phyloP scores from a whole-genome alignment of 2,113 vertebrate genomes.

The Atherinomorus stipes region DNA sequence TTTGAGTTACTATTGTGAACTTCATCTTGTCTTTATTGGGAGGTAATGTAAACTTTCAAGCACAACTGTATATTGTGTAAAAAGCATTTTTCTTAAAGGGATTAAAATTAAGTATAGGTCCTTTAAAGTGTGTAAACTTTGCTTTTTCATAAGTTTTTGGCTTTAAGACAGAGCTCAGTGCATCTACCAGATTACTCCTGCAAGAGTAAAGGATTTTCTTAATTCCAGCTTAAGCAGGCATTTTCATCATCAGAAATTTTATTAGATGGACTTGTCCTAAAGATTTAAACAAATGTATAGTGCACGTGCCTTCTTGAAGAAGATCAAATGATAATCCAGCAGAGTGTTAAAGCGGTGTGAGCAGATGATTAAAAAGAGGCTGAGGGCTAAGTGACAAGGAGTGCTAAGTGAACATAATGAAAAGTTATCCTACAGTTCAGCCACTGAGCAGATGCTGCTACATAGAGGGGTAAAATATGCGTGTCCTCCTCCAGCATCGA shows the following conservation, averaged over 20 bases:
- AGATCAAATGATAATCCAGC: constrained; percentile 6
- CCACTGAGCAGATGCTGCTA: constrained; percentile 51
- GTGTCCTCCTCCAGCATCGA: constrained; percentile 7
- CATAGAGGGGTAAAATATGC: constrained; percentile 27
- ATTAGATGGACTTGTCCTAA: not conserved
- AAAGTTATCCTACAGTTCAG: constrained; percentile 48
- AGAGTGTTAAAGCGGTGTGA: not conserved
- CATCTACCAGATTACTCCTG: not conserved
- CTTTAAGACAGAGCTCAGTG: not conserved
- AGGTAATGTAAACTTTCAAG: no score
- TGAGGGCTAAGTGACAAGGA: constrained; percentile 40
- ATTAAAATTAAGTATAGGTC: no score
- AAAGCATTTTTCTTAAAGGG: no score
- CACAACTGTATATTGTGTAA: no score
- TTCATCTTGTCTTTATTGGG: no score
- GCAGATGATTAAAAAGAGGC: constrained; percentile 16
- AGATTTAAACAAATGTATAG: not conserved
- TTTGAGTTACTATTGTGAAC: no score
- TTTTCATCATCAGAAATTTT: not conserved
- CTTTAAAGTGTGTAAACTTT: no score
- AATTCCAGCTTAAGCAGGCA: not conserved
- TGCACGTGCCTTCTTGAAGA: no score
- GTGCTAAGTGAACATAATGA: constrained; percentile 40
- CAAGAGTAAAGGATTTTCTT: not conserved
- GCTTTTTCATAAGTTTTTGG: not conserved